phyloP scores from a whole-genome alignment of 2,113 vertebrate species.

The Clinocottus analis region DNA sequence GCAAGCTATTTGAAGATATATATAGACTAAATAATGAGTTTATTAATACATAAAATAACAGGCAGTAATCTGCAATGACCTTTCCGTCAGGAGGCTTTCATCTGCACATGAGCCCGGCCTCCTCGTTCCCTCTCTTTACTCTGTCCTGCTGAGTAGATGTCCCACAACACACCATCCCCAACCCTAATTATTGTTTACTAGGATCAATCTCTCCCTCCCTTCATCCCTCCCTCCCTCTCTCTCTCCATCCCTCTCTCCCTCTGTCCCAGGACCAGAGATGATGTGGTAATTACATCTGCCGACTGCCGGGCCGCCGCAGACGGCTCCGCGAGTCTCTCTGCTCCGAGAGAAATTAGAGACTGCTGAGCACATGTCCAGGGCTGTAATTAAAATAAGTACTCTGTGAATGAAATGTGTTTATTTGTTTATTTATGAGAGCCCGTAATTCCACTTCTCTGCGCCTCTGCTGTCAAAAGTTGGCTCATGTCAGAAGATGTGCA shows the following conservation, averaged over 20 bases:
- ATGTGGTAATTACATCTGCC: conserved; percentile 82
- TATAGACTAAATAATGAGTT: neutral
- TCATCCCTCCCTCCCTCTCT: conserved; percentile 47
- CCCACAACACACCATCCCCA: conserved; percentile 72
- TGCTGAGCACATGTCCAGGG: conserved; percentile 70
- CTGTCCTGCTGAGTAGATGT: conserved; percentile 63
- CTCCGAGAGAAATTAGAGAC: conserved; percentile 79
- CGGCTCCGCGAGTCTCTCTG: conserved; percentile 75
- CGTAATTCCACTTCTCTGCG: conserved; percentile 48
- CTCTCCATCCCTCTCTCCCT: conserved; percentile 50
- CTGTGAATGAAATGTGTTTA: conserved; percentile 77
- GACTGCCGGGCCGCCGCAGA: conserved; percentile 77
- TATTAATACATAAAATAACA: neutral
- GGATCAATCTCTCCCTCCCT: conserved; percentile 66
- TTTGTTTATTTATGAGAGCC: conserved; percentile 78
- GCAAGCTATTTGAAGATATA: neutral
- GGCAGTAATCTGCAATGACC: neutral
- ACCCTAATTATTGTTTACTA: conserved; percentile 83
- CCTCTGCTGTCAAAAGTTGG: conserved; percentile 30
- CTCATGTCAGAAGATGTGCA: conserved; percentile 41
- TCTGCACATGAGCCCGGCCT: conserved; percentile 40
- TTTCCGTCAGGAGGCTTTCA: conserved; percentile 28
- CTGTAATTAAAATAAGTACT: conserved; percentile 80
- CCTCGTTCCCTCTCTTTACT: conserved; percentile 43
- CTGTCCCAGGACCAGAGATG: conserved; percentile 74